Percentiles rank a stretch among this genome's conserved stretches.
Conservation (phyloP, 2,888 invertebrate genomes). For the Oxystoma pomonae region DNA sequence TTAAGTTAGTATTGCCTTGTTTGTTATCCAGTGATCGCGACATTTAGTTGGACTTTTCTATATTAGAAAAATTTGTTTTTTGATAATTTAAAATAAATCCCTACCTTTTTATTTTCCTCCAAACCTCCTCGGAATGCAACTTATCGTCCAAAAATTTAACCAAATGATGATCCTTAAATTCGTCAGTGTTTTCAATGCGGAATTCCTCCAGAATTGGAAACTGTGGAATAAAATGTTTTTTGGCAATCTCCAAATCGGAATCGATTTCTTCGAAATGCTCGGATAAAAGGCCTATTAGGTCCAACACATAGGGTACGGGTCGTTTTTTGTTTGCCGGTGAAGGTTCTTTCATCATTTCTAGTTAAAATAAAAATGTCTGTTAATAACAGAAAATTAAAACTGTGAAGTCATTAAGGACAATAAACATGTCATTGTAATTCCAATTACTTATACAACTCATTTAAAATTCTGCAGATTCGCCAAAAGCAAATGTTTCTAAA, state of each 20-base stretch:
- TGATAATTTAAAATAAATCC: no score
- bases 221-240: conserved; percentile 39
- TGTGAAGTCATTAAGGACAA: no score
- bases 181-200: conserved; percentile 25
- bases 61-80: no score
- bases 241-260: conserved; percentile 36
- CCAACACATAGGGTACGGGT: conserved; percentile 34
- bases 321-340: conserved; percentile 22
- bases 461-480: no score
- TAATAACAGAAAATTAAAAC: no score
- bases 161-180: conserved; percentile 19
- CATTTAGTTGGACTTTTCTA: no score
- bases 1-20: no score
- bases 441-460: no score
- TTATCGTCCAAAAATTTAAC: conserved; percentile 19
- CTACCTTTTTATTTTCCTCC: conserved; percentile 27
- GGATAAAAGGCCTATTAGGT: conserved; percentile 31
- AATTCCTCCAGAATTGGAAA: conserved; percentile 34
- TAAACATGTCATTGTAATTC: no score
- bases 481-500: no score
- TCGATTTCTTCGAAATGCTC: conserved; percentile 27
- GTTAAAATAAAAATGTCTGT: no score
- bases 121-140: conserved; percentile 19
- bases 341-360: conserved; percentile 27
- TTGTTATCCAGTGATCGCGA: no score